Evolutionary conservation across 1,140 invertebrate species (phyloP), one percentile per base, ranked within the genome.

Genomic region (Babylonia areolata): DNA sequence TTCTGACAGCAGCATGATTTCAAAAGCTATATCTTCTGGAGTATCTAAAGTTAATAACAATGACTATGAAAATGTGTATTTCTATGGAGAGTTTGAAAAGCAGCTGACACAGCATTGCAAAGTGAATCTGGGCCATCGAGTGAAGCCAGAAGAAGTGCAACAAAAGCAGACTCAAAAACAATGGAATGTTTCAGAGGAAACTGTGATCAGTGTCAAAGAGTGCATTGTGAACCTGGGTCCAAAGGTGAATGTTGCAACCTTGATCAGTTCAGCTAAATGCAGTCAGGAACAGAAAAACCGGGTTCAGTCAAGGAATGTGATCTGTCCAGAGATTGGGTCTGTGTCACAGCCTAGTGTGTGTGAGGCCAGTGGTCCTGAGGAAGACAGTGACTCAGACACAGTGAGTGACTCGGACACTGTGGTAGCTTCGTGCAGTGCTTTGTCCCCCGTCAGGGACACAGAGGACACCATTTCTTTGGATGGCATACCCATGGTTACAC

Each of bases 1-100:
- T 31, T 35, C n/a, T 73, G 71, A 73, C 6, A 11, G 9, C 0
- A 15, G 5, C 11, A 77, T 23, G 37, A 23, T 3, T 28, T 23
- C 75, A 15, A 28, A 37, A 37, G 37, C 75, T 20, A 77, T 40
- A 37, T 77, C 75, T 40, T 40, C 75, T 40, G 0, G 31, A 33
- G 33, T 40, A 37, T 77, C 35, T 20, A 77, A 28, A 28, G 11
- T 77, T 15, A 77, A 42, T 3, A 77, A 17, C 28, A 11, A 11
- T 39, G 75, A 77, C 35, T 77, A 40, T 40, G 28, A 40, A 11
- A 73, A 46, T 73, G 82, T 84, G 82, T 84, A 73, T 69, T 84
- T 73, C n/a, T 73, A 73, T 20, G 82, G 82, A 64, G 35, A 46
- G 20, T 71, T 73, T 33, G 82, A 84, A 40, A 35, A 84, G 69